Percentiles rank a stretch among this genome's conserved stretches.
phyloP scores from a whole-genome alignment of 2,797 vertebrate genomes.

The Limosa lapponica region DNA sequence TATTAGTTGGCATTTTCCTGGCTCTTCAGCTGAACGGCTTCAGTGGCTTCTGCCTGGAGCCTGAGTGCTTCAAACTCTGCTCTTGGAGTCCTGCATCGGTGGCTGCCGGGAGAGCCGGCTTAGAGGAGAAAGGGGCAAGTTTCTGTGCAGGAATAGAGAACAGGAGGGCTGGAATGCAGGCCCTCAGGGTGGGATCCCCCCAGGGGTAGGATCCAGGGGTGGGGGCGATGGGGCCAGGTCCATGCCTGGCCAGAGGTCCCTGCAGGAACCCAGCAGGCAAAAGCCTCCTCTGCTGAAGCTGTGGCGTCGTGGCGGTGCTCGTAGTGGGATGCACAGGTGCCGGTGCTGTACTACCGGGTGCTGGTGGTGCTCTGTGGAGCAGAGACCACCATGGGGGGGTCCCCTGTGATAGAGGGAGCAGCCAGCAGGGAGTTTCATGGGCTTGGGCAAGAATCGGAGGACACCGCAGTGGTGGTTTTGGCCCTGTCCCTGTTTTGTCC shows the following conservation, averaged over 20 bases:
- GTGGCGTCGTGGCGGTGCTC: fast-evolving
- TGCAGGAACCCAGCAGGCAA: not conserved
- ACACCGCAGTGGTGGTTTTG: not conserved
- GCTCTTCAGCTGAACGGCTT: not conserved
- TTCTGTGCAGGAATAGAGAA: not conserved
- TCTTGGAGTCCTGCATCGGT: not conserved
- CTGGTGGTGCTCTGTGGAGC: not conserved
- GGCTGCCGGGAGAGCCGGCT: not conserved
- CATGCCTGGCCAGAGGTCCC: not conserved
- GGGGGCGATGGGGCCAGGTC: not conserved
- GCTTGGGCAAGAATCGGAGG: not conserved
- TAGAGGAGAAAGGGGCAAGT: not conserved
- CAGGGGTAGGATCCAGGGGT: not conserved
- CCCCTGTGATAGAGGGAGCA: fast-evolving
- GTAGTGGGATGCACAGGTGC: not conserved
- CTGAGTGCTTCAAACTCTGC: not conserved
- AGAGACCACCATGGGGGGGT: fast-evolving
- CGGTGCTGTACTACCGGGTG: not conserved
- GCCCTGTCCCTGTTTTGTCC: not conserved
- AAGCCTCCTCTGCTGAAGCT: not conserved
- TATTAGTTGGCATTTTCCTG: not conserved
- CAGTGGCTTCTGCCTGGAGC: not conserved
- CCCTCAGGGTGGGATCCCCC: not conserved
- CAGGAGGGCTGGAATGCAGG: not conserved
- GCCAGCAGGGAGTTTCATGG: fast-evolving